These are phyloP conservation scores for Mycteria americana DNA, from an alignment of 2,797 vertebrate species.

Conservation along the genomic window DNA sequence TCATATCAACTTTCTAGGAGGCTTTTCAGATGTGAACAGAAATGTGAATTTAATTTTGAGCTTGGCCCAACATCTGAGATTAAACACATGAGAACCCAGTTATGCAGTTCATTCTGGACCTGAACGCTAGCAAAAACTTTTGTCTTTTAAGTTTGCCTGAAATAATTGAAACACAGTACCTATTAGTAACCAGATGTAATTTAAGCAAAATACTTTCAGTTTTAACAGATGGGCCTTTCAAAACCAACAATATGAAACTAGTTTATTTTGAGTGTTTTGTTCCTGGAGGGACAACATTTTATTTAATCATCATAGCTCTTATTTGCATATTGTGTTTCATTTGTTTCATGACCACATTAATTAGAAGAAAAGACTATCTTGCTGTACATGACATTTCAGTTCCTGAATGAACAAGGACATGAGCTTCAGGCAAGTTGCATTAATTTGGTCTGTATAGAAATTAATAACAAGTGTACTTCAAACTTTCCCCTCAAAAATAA, in stretches of 20 bases:
- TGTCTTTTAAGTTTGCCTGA: background rate
- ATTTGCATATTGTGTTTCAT: conserved; percentile 5
- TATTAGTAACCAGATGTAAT: conserved; percentile 7
- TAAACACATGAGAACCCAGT: background rate
- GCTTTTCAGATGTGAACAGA: background rate
- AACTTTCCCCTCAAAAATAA: background rate
- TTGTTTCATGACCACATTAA: conserved; percentile 36
- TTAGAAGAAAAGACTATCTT: conserved; percentile 42
- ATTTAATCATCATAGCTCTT: conserved; percentile 21
- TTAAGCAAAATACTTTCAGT: background rate
- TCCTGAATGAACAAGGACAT: conserved; percentile 39
- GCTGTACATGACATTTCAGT: conserved; percentile 30
- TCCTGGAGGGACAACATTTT: conserved; percentile 46
- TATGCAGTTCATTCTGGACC: background rate
- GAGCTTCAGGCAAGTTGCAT: conserved; percentile 25
- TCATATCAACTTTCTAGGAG: background rate
- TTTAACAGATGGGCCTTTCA: conserved; percentile 44
- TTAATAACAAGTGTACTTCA: conserved; percentile 8
- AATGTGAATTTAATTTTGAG: conserved; percentile 27
- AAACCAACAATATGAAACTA: background rate
- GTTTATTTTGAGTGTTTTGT: conserved; percentile 12
- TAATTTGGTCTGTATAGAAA: conserved; percentile 26
- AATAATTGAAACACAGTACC: background rate
- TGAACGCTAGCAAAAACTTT: background rate
- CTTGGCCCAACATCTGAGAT: background rate